Percentiles rank a stretch among this genome's conserved stretches.
These are phyloP conservation scores for Gandaritis pyraliata DNA, from an alignment of 2,888 invertebrate genomes.

Conservation along the genomic window DNA sequence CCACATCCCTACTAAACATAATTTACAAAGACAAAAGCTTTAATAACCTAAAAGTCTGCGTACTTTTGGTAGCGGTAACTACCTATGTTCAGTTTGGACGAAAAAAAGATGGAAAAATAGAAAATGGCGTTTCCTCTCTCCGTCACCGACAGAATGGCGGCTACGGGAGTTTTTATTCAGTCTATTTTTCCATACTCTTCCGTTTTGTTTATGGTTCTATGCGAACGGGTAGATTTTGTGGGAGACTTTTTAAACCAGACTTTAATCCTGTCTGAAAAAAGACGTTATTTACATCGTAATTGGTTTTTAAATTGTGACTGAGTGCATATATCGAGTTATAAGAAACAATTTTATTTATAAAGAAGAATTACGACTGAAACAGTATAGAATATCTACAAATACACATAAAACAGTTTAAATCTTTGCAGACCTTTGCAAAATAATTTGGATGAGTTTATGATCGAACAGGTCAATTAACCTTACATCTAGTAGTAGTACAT, in stretches of 20 bases:
- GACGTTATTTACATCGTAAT: no score
- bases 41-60: slow-evolving; percentile 40
- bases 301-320: no score
- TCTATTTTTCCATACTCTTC: slow-evolving; percentile 63
- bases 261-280: no score
- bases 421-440: no score
- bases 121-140: slow-evolving; percentile 75
- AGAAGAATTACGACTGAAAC: no score
- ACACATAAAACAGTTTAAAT: no score
- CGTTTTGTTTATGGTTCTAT: slow-evolving; percentile 57
- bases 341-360: no score
- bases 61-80: slow-evolving; percentile 38
- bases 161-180: slow-evolving; percentile 68
- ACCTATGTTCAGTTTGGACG: slow-evolving; percentile 40
- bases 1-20: slow-evolving; percentile 3
- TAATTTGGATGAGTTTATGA: no score
- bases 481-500: no score
- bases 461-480: no score
- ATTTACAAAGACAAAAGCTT: slow-evolving; percentile 36
- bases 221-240: slow-evolving; percentile 24
- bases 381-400: no score
- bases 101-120: slow-evolving; percentile 66
- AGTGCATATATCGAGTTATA: no score
- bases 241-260: neutral
- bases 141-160: slow-evolving; percentile 79